Conservation (phyloP, 1,140 invertebrate genomes). For the Tetramorium simillimum region DNA sequence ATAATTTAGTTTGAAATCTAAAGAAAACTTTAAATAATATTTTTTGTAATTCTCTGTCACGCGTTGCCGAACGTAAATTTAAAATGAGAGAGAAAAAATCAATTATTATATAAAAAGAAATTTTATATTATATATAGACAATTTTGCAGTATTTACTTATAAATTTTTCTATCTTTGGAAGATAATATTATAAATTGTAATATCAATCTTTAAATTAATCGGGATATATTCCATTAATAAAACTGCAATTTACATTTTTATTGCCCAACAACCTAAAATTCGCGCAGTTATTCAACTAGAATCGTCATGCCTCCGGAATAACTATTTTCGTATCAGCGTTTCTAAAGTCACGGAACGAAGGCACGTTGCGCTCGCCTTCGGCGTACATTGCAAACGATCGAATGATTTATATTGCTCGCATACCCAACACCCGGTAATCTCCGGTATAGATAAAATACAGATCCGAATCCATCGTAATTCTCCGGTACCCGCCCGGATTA, state of each 20-base stretch:
- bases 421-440: conserved; percentile 66
- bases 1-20: neutral
- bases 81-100: conserved; percentile 8
- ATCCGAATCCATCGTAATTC: conserved; percentile 70
- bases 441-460: conserved; percentile 72
- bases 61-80: neutral
- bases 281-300: neutral
- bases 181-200: neutral
- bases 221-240: neutral
- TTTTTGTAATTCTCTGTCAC: neutral
- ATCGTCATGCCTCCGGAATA: neutral
- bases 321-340: conserved; percentile 14
- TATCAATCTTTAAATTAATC: neutral
- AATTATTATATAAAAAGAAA: neutral
- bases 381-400: conserved; percentile 29
- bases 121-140: neutral
- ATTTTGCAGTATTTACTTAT: neutral
- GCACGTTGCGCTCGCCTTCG: conserved; percentile 22
- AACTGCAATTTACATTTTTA: neutral
- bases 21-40: neutral
- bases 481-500: conserved; percentile 67
- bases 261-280: neutral
- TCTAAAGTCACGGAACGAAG: conserved; percentile 10
- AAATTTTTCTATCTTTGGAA: neutral
- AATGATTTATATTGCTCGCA: conserved; percentile 50